A percentile compares a stretch with the other conserved stretches of the same genome.
Conservation (phyloP, 2,797 vertebrate species). For the Leuciscus waleckii region DNA sequence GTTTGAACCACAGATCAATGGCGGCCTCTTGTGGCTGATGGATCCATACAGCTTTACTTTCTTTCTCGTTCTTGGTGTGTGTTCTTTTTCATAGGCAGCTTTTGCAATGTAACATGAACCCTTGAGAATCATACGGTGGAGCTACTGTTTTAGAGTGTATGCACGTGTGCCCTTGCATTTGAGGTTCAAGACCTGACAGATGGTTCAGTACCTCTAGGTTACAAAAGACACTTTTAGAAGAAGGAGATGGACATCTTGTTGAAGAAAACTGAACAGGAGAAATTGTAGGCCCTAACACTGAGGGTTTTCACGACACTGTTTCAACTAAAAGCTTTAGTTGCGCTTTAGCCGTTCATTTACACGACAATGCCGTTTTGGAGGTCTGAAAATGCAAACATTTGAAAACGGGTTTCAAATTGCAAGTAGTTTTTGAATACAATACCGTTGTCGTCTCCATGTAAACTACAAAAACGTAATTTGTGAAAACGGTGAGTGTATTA, state of each 20-base stretch:
- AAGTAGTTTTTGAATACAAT: background rate
- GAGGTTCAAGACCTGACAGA: constrained; percentile 20
- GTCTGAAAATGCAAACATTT: background rate
- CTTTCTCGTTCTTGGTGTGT: background rate
- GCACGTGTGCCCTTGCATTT: constrained; percentile 24
- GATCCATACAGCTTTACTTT: constrained; percentile 37
- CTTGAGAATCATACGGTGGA: constrained; percentile 21
- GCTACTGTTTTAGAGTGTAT: constrained; percentile 6
- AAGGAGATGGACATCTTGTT: background rate
- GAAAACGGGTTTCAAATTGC: too few relatives aligned
- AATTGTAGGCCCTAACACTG: background rate
- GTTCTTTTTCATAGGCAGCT: constrained; percentile 3
- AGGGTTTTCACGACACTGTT: too few relatives aligned
- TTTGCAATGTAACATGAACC: constrained; percentile 14
- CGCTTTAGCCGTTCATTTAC: too few relatives aligned
- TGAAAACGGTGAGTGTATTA: background rate
- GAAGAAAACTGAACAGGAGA: background rate
- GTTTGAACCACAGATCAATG: constrained; percentile 21
- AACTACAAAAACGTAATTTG: background rate
- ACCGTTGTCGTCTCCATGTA: too few relatives aligned
- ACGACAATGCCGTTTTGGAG: background rate
- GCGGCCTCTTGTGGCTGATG: constrained; percentile 30
- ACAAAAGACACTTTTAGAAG: background rate
- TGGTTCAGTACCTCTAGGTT: constrained; percentile 12
- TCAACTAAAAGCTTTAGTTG: too few relatives aligned